Base-by-base conservation (phyloP, 2,113 vertebrate genomes). In the Oenanthe oenanthe region DNA sequence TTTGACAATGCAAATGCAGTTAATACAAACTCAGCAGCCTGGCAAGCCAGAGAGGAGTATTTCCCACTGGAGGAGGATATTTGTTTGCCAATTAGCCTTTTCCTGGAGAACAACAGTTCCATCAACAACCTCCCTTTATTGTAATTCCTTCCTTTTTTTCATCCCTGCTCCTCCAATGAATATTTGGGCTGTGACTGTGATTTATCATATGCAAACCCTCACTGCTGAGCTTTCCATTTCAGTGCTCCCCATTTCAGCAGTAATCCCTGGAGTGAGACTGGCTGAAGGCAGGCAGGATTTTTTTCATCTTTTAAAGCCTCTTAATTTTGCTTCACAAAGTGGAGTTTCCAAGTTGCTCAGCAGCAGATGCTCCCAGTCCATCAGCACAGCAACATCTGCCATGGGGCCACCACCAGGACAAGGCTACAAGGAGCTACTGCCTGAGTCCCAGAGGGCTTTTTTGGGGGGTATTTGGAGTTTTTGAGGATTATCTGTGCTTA, bases 11-110 rank as follows among this genome's bases (percentile, higher is more conserved):
- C 56, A 93, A 90, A 95, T 83, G 76, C 31, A 77, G 68, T 84
- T 89, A 71, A 80, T 61, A 92, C 71, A 78, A 67, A 72, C 81
- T 58, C 86, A 75, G 61, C 62, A 79, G 89, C 24, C 61, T 75
- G 70, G 57, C 58, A 95, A 70, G 29, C 58, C 2, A 73, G 61
- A 87, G 56, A 77, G 47, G 1, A 17, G 7, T 12, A 51, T 70
- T 92, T 92, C 85, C 84, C 79, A 82, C 43, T 85, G 81, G 77
- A 91, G 38, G 54, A 84, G 50, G 80, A 45, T 17, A 89, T 88
- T 92, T 93, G 88, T 93, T 95, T 96, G 86, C 82, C 92, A 94
- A 96, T 97, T 95, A 96, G 78, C 51, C 75, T 91, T 80, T 96
- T 93, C 73, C 71, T 85, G 43, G 20, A 95, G 88, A 96, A 95